Evolutionary conservation across 2,888 invertebrate species (phyloP), one percentile per base, ranked within the genome.

Genomic region (Athalia circularis): DNA sequence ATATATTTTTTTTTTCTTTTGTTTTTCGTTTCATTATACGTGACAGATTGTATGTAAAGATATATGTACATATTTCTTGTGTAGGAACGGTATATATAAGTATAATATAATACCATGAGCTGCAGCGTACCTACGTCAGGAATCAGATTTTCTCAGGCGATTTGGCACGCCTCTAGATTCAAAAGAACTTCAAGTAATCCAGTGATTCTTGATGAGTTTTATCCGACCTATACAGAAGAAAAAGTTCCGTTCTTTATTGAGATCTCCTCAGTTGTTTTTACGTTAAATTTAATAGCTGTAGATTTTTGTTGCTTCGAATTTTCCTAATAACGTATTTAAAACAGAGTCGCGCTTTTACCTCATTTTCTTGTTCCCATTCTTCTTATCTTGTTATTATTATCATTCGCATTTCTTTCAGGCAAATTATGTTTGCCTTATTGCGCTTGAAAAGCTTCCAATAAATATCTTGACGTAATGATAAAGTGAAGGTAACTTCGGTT

Each of bases 111-210:
- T 29, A 29, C 29, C 29, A 54, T 6, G n/a, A 54, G 54, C 54
- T 54, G 54, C 54, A 52, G 3, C 13, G 6, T 61, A 61, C 13
- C 61, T 15, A 13, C 61, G 13, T n/a, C 61, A 13, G 57, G 70
- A 7, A 74, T 64, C 80, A 82, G 82, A 82, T 82, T 80, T 82
- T 82, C 82, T 80, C 82, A 82, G 79, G 79, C 77, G 82, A 82
- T 82, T 82, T 80, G 47, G 67, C 77, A 62, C 68, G 77, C 68
- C 9, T 68, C 68, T 68, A 61, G 77, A 77, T 77, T 68, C 59
- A 43, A 43, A 45, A 52, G 61, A 62, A 62, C 15, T 72, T 59
- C 57, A 52, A 6, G 57, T 45, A 47, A 59, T 72, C 43, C 68
- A 68, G 68, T 11, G 52, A 68, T 68, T 68, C 68, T 54, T 43